These are phyloP conservation scores for Lymantria dispar DNA, from an alignment of 2,888 invertebrate species.

Conservation along the genomic window DNA sequence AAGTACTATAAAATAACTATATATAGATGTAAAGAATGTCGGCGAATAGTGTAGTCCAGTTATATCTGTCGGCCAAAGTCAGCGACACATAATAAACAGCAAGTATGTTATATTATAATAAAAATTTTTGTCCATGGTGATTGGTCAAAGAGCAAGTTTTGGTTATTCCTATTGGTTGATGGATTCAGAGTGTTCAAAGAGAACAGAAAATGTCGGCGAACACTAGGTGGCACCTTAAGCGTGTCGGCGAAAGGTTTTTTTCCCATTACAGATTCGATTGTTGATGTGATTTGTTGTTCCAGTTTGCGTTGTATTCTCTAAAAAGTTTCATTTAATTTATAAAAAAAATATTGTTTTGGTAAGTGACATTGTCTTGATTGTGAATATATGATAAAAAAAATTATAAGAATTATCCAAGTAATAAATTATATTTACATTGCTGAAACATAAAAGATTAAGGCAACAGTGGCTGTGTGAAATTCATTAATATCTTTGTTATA, in stretches of 20 bases:
- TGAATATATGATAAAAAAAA: neutral
- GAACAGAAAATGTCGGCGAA: conserved; percentile 61
- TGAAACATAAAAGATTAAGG: neutral
- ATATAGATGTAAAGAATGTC: conserved; percentile 14
- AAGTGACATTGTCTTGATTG: conserved; percentile 51
- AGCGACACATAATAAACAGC: conserved; percentile 40
- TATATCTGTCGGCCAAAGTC: conserved; percentile 49
- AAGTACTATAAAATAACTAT: too few relatives aligned
- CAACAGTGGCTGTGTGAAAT: conserved; percentile 25
- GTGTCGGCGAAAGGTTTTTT: conserved; percentile 70
- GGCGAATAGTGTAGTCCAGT: conserved; percentile 35
- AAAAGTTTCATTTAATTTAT: conserved; percentile 49
- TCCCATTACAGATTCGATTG: conserved; percentile 65
- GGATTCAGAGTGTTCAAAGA: conserved; percentile 19
- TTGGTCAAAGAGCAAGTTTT: conserved; percentile 31
- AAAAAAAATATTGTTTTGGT: conserved; percentile 69
- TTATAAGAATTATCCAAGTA: neutral
- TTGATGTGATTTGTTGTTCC: conserved; percentile 70
- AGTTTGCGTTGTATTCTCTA: conserved; percentile 62
- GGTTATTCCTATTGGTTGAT: conserved; percentile 35
- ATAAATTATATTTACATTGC: too few relatives aligned
- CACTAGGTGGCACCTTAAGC: conserved; percentile 48
- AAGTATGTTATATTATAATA: conserved; percentile 57
- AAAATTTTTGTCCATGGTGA: conserved; percentile 5
- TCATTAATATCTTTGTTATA: conserved; percentile 36